Percentiles rank a stretch among this genome's conserved stretches.
Evolutionary conservation across 2,113 vertebrate species (phyloP).

Genomic region (Bambusicola thoracicus): DNA sequence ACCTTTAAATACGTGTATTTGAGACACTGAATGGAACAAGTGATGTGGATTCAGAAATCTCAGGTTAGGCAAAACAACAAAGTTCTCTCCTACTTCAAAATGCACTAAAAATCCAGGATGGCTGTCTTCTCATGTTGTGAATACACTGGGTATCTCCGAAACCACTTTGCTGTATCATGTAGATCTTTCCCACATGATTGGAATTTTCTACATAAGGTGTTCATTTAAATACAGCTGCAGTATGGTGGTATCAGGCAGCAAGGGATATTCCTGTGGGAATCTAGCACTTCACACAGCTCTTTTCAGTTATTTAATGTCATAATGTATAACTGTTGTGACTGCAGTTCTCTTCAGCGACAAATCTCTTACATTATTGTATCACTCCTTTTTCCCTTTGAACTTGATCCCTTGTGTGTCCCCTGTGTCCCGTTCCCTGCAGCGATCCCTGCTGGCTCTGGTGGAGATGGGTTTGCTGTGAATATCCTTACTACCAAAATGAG

Average conservation of each 20-base stretch:
- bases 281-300: background rate
- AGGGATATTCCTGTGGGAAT: background rate
- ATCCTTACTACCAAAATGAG: constrained; percentile 73
- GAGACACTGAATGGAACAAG: background rate
- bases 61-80: background rate
- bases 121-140: background rate
- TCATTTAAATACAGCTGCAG: background rate
- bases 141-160: background rate
- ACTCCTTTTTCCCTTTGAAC: constrained; percentile 77
- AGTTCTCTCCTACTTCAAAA: background rate
- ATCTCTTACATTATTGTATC: constrained; percentile 71
- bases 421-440: constrained; percentile 77
- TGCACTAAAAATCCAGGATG: rapidly evolving
- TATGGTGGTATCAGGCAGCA: background rate
- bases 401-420: constrained; percentile 76
- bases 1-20: background rate
- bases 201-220: background rate
- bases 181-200: background rate
- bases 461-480: constrained; percentile 77
- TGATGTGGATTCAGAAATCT: background rate
- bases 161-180: background rate
- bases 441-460: constrained; percentile 77
- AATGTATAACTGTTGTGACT: constrained; percentile 50
- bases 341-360: constrained; percentile 64
- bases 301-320: constrained; percentile 12